Percentiles rank a stretch among this genome's conserved stretches.
These are phyloP conservation scores for Cichlasoma orientale DNA, from an alignment of 2,797 vertebrate genomes.

Conservation along the genomic window DNA sequence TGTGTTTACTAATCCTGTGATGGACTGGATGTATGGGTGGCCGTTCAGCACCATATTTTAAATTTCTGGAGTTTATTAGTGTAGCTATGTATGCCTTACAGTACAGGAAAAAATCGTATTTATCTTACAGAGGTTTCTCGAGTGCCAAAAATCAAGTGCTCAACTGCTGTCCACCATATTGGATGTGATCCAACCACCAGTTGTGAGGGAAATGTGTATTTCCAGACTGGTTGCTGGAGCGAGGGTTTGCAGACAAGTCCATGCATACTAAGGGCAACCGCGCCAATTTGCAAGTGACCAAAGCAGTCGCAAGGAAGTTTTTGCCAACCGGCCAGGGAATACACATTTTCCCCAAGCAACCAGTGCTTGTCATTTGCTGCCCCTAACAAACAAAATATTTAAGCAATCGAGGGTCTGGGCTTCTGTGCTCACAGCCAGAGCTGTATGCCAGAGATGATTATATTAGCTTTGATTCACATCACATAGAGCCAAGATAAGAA, in stretches of 20 bases:
- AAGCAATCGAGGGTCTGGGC: not conserved
- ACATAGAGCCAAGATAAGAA: not conserved
- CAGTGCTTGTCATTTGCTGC: not conserved
- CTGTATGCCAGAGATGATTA: not conserved
- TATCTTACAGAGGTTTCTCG: not conserved
- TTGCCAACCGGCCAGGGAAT: not conserved
- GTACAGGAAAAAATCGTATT: not conserved
- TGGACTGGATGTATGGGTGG: not conserved
- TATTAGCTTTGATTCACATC: not conserved
- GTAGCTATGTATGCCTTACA: not conserved
- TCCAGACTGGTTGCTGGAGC: not conserved
- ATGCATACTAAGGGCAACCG: not conserved
- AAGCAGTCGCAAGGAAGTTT: not conserved
- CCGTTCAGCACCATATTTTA: not conserved
- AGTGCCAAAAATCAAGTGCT: not conserved
- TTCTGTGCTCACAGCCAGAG: not conserved
- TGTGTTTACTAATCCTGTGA: not conserved
- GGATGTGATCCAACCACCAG: not conserved
- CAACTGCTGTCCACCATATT: no score
- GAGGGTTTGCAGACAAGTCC: not conserved
- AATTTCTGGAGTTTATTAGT: not conserved
- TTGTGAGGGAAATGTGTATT: not conserved
- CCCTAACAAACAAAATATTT: not conserved
- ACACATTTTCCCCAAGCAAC: not conserved
- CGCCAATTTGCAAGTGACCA: not conserved